Evolutionary conservation across 2,888 invertebrate species (phyloP).

Genomic region (Caenorhabditis sp.): DNA sequence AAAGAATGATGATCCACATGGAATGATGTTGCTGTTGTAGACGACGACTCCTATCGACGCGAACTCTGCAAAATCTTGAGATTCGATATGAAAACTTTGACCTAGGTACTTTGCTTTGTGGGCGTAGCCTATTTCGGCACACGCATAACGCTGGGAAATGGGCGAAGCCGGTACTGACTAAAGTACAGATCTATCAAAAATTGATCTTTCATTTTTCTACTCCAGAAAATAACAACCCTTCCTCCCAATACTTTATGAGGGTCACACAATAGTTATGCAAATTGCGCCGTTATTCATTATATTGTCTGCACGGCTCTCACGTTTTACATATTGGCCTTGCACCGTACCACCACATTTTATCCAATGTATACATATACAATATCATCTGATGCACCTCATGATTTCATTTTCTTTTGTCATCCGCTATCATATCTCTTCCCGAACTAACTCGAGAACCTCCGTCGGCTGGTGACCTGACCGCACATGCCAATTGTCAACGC

Average conservation of each 20-base stretch:
- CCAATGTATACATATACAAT: too few relatives aligned
- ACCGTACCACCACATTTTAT: too few relatives aligned
- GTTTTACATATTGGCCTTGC: slow-evolving; percentile 53
- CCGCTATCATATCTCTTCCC: slow-evolving; percentile 3
- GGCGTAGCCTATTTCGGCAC: too few relatives aligned
- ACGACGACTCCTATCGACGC: not conserved
- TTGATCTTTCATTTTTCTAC: not conserved
- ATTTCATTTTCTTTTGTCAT: not conserved
- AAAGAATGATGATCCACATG: too few relatives aligned
- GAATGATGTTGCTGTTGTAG: not conserved
- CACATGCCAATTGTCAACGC: slow-evolving; percentile 42
- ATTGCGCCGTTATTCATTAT: slow-evolving; percentile 17
- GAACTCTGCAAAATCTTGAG: slow-evolving; percentile 36
- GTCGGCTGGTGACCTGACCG: slow-evolving; percentile 39
- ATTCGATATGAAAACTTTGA: too few relatives aligned
- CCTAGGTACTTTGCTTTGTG: too few relatives aligned
- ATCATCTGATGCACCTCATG: not conserved
- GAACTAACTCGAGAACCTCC: not conserved
- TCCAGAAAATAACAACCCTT: too few relatives aligned
- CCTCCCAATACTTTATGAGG: not conserved
- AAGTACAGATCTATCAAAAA: too few relatives aligned
- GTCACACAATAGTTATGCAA: slow-evolving; percentile 36
- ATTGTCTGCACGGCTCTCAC: slow-evolving; percentile 52
- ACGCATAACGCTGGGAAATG: too few relatives aligned
- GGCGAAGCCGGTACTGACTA: too few relatives aligned